phyloP scores from a whole-genome alignment of 2,888 invertebrate genomes.

The Bombylius major region DNA sequence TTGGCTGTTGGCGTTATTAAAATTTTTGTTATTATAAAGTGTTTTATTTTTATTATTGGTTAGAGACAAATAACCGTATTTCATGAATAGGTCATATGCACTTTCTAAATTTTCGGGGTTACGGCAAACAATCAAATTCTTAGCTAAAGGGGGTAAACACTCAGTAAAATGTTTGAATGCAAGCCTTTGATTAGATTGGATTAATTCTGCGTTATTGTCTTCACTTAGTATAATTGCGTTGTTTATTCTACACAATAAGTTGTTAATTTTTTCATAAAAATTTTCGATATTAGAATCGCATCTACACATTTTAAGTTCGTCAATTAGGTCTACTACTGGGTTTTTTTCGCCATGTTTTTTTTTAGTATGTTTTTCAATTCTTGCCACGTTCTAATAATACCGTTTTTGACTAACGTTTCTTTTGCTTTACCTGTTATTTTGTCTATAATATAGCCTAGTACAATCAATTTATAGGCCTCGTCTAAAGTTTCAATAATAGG shows the following conservation, averaged over 20 bases:
- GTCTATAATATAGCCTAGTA: not conserved
- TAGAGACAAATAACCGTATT: not conserved
- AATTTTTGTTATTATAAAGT: no score
- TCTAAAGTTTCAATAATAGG: not conserved
- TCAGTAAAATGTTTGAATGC: constrained; percentile 3
- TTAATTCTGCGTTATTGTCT: not conserved
- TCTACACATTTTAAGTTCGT: not conserved
- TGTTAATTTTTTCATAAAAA: constrained; percentile 3
- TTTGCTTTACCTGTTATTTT: not conserved
- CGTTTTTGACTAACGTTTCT: constrained; percentile 1
- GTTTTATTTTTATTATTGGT: not conserved
- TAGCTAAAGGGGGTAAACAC: constrained; percentile 3
- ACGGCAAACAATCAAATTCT: constrained; percentile 1
- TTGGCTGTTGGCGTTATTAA: no score
- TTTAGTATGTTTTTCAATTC: not conserved
- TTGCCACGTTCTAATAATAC: not conserved
- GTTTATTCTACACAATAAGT: constrained; percentile 1
- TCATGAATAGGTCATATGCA: constrained; percentile 1
- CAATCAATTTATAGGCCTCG: not conserved
- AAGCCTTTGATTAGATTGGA: constrained; percentile 2
- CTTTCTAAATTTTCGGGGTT: not conserved
- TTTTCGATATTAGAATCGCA: constrained; percentile 1
- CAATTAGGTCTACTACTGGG: not conserved
- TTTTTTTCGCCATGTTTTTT: constrained; percentile 2
- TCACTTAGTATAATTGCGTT: not conserved